Evolutionary conservation across 2,888 invertebrate genomes (phyloP).

Genomic region (Homarus gammarus): DNA sequence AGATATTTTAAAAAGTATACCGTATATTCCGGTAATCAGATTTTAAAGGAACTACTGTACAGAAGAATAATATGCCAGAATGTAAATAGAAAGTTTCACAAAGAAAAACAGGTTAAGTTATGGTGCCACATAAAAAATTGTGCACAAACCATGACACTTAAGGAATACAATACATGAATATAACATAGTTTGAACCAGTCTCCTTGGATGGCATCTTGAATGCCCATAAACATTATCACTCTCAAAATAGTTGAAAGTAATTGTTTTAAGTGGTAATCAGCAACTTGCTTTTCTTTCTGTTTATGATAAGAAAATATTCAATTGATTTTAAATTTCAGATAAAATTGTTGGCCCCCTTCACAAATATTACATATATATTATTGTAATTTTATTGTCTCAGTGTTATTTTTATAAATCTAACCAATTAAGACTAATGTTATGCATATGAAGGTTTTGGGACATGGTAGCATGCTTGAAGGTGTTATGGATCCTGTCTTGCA

Average conservation of each 20-base stretch:
- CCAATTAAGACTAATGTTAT: constrained; percentile 29
- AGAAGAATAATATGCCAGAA: not conserved
- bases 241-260: not conserved
- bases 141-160: not conserved
- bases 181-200: not conserved
- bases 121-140: not conserved
- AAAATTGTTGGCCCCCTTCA: constrained; percentile 28
- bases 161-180: not conserved
- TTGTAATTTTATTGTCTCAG: constrained; percentile 45
- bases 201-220: not conserved
- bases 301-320: not conserved
- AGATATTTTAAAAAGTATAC: too few relatives aligned
- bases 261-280: not conserved
- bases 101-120: not conserved
- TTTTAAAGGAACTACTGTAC: not conserved
- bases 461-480: not conserved
- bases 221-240: not conserved
- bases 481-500: constrained; percentile 18
- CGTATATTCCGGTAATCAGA: too few relatives aligned
- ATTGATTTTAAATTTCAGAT: not conserved
- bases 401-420: constrained; percentile 65
- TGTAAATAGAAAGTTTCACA: not conserved
- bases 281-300: not conserved
- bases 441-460: constrained; percentile 26
- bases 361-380: constrained; percentile 13